phyloP scores from a whole-genome alignment of 2,113 vertebrate genomes.

The Centropus unirufus region DNA sequence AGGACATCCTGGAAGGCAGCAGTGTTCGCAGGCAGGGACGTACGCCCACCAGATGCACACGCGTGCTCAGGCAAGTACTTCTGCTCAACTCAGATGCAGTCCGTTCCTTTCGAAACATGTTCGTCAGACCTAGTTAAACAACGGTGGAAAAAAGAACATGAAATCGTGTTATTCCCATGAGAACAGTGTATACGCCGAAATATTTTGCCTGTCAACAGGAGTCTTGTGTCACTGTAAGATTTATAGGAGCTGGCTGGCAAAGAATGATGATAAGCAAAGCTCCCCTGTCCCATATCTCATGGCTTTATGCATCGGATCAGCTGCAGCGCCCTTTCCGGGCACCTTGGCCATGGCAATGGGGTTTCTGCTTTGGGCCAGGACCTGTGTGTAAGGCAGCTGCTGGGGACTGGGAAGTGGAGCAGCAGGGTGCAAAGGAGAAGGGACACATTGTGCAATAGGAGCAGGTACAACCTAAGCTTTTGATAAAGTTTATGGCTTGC shows the following conservation, averaged over 20 bases:
- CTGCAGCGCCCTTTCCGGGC: not conserved
- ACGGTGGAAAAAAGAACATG: not conserved
- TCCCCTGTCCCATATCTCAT: not conserved
- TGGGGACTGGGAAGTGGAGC: not conserved
- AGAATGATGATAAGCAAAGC: slow-evolving; percentile 55
- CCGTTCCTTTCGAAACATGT: not conserved
- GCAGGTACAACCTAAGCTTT: not conserved
- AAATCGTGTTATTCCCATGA: not conserved
- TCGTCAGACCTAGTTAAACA: slow-evolving; percentile 46
- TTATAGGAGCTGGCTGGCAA: slow-evolving; percentile 57
- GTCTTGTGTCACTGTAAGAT: slow-evolving; percentile 55
- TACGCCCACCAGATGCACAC: not conserved
- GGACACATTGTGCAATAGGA: rapidly evolving
- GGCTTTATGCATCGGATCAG: not conserved
- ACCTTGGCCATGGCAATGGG: not conserved
- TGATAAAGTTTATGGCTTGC: not conserved
- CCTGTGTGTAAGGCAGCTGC: not conserved
- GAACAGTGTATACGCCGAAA: not conserved
- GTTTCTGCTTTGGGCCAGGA: not conserved
- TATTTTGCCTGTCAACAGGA: slow-evolving; percentile 56
- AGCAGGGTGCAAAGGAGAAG: not conserved
- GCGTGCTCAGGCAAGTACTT: not conserved
- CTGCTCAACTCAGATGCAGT: not conserved
- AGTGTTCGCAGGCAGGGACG: not conserved
- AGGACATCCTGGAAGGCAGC: not conserved